Evolutionary conservation across 2,888 invertebrate species (phyloP), one percentile per base, ranked within the genome.

Genomic region (Zygogramma bicolorata): DNA sequence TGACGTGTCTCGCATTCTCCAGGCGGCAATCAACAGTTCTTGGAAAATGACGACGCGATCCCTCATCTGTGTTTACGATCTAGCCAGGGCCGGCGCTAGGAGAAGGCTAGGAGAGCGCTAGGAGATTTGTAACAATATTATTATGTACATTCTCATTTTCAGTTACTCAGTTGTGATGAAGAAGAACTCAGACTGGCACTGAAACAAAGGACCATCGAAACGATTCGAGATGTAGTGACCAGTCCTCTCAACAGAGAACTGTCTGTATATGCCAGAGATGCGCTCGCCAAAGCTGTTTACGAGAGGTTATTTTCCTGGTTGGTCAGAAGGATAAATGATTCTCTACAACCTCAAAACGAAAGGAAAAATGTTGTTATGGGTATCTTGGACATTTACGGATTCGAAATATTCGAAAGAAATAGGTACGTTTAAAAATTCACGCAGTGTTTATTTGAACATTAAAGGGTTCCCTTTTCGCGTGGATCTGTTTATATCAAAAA

Each of bases 341-440:
- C 95, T 0, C 87, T 96, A 25, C 91, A 92, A 68, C 90, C 93
- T 0, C 73, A 80, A 8, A 89, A 88, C 46, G 87, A 89, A 18
- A 88, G 88, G 57, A 89, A 89, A 73, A 92, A 92, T 22, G 90
- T 90, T 1, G 93, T 96, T 0, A 95, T 97, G 88, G 97, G 97
- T 1, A 95, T 97, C 79, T 88, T 97, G 77, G 97, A 97, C 85
- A 97, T 97, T 81, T 97, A 97, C 82, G 97, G 97, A 61, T 97
- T 97, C 85, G 97, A 97, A 87, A 96, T 97, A 77, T 97, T 97
- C 88, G 91, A 94, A 65, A 93, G 91, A 79, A 97, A 97, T 85
- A 94, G 94, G 93, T 94, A 82, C 84, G 84, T 34, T 65, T 18
- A 4, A n/a, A n/a, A n/a, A n/a, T n/a, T n/a, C n/a, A n/a, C n/a